These are phyloP conservation scores for Melospiza melodia DNA, from an alignment of 2,113 vertebrate genomes.

Conservation along the genomic window DNA sequence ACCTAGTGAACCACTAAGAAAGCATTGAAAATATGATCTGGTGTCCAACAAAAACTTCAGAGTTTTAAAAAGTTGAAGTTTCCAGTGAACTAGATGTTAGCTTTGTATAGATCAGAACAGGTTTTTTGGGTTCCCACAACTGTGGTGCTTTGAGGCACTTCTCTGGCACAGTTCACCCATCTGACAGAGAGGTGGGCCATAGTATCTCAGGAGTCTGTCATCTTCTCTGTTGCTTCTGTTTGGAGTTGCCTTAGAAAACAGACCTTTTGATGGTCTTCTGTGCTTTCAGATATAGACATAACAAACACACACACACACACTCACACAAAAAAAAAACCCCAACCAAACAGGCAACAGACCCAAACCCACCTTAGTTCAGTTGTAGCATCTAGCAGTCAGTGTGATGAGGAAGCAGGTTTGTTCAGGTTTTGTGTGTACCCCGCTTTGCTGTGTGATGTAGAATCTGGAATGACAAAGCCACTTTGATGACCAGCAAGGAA, in stretches of 20 bases:
- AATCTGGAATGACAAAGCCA: background rate
- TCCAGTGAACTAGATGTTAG: background rate
- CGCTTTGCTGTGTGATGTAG: background rate
- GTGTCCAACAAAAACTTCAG: background rate
- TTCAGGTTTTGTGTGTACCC: background rate
- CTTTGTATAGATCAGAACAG: background rate
- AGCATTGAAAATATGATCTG: background rate
- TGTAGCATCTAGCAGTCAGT: background rate
- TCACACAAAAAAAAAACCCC: too few species aligned
- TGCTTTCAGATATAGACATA: background rate
- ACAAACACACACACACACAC: accelerated
- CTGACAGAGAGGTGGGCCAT: background rate
- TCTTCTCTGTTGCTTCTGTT: background rate
- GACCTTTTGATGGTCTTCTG: background rate
- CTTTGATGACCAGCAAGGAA: background rate
- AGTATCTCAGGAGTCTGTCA: background rate
- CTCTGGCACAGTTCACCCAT: background rate
- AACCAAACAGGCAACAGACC: background rate
- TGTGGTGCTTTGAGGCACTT: background rate
- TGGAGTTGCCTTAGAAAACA: background rate
- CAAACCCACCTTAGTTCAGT: background rate
- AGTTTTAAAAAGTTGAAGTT: background rate
- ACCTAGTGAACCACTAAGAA: background rate
- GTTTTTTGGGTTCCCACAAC: background rate
- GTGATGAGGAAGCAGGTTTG: background rate